Evolutionary conservation across 2,888 invertebrate species (phyloP), one percentile per base, ranked within the genome.

Genomic region (Sphecodes monilicornis): DNA sequence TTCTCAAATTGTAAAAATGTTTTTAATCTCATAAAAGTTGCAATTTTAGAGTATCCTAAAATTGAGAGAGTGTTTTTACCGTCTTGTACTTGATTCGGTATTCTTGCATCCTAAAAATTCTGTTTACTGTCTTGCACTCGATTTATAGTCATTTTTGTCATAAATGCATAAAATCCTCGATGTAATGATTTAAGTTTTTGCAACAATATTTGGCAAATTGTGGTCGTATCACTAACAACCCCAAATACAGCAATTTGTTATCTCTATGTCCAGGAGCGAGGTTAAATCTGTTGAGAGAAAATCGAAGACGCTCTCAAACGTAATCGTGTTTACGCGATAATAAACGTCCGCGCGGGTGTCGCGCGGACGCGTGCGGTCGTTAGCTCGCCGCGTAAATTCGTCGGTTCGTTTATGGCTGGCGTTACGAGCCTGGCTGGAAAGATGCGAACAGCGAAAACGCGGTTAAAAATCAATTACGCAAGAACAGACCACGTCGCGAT

Each of bases 391-490:
- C 57, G 41, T 74, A 71, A 80, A 80, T 70, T 70, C 75, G 75
- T 75, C 57, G 80, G 29, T 64, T 80, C 82, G 80, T 82, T 77
- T 82, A 77, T 73, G 77, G 46, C 10, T 41, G 60, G 68, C 26
- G 69, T 64, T 73, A 76, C 60, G 77, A 74, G 68, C 57, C 29
- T 26, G 36, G 39, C 68, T 36, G 36, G 64, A 39, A 77, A 69
- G 82, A 74, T 26, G 36, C 74, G 73, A 60, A 43, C 60, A n/a
- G 5, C 64, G 54, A 43, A 54, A 46, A 50, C 57, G 39, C 73
- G 76, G 64, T 85, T 85, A 85, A 85, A 80, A 76, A 80, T 85
- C 84, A 85, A 84, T 85, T 85, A 78, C 60, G 66, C 82, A 16
- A 39, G 66, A 66, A 78, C 60, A 60, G 68, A 32, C 26, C 36